Evolutionary conservation across 2,888 invertebrate genomes (phyloP), one percentile per base, ranked within the genome.

Genomic region (Rambutsinella grinnellia): DNA sequence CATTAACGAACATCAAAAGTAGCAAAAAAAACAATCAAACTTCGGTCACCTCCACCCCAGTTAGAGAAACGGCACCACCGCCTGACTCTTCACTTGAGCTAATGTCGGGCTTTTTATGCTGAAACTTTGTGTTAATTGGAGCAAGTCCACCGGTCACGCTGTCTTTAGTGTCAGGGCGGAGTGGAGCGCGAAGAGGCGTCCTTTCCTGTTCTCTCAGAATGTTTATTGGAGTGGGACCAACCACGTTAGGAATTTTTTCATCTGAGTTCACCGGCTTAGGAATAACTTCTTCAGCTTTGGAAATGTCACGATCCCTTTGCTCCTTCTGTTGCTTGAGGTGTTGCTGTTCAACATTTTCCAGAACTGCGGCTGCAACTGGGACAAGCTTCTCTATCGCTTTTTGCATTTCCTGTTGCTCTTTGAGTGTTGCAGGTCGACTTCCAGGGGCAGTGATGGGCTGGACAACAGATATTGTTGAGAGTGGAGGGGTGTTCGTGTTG

Each of bases 311-410:
- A 17, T 67, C 57, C 8, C 27, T 68, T 27, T 60, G 10, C 19
- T 53, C 15, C 15, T 61, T 28, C 23, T 58, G 49, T 36, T 69
- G 60, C 15, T 60, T 17, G n/a, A n/a, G n/a, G n/a, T n/a, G n/a
- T n/a, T n/a, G n/a, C n/a, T n/a, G n/a, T 27, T 69, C 69, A n/a
- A 61, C 51, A 24, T 69, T 61, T 24, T 69, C 53, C 23, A 69
- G 26, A n/a, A 69, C 69, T 3, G 69, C 69, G 0, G 69, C 69
- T 21, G 69, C 69, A 2, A 69, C 69, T 23, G 69, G 69, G 5
- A 69, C 69, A 27, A 69, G 53, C 19, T 69, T 69, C 15, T 60
- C 69, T 17, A 69, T 69, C 3, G 69, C 69, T 23, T 69, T 69
- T 6, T 69, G 47, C 24, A 69, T 21, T n/a, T 51, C 69, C 17